Conservation (phyloP, 2,888 invertebrate genomes). For the Stenodema calcarata region DNA sequence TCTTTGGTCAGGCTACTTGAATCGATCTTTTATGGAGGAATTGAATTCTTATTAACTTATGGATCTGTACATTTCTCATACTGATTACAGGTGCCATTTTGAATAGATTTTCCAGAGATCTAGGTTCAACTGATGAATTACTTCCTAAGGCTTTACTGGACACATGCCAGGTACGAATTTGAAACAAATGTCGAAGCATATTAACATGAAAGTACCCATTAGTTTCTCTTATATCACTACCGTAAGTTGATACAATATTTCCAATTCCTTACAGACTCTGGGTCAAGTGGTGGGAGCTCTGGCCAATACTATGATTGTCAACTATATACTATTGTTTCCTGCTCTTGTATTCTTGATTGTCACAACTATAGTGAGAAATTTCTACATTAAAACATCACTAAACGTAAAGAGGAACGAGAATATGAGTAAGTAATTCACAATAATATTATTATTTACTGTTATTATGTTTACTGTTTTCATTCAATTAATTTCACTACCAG, state of each 20-base stretch:
- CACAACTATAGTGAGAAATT: slow-evolving; percentile 69
- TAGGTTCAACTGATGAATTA: slow-evolving; percentile 79
- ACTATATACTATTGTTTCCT: slow-evolving; percentile 61
- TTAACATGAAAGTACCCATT: too few relatives aligned
- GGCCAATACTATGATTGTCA: slow-evolving; percentile 65
- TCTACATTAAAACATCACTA: slow-evolving; percentile 74
- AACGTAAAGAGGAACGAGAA: slow-evolving; percentile 74
- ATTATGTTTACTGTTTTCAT: too few relatives aligned
- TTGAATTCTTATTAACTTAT: too few relatives aligned
- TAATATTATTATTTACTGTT: too few relatives aligned
- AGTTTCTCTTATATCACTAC: too few relatives aligned
- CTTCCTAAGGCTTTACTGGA: slow-evolving; percentile 72
- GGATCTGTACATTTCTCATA: background rate
- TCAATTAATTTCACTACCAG: too few relatives aligned
- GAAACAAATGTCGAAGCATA: too few relatives aligned
- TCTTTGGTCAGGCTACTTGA: too few relatives aligned
- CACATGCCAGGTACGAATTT: slow-evolving; percentile 65
- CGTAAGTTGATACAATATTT: background rate
- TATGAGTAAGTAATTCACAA: slow-evolving; percentile 66
- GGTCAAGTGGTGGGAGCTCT: slow-evolving; percentile 65
- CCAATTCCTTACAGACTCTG: slow-evolving; percentile 55
- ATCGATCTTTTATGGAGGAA: too few relatives aligned
- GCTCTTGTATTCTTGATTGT: slow-evolving; percentile 67
- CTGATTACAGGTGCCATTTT: slow-evolving; percentile 74
- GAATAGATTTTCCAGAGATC: slow-evolving; percentile 83